These are phyloP conservation scores for Tachycineta bicolor DNA, from an alignment of 2,113 vertebrate genomes.

Conservation along the genomic window DNA sequence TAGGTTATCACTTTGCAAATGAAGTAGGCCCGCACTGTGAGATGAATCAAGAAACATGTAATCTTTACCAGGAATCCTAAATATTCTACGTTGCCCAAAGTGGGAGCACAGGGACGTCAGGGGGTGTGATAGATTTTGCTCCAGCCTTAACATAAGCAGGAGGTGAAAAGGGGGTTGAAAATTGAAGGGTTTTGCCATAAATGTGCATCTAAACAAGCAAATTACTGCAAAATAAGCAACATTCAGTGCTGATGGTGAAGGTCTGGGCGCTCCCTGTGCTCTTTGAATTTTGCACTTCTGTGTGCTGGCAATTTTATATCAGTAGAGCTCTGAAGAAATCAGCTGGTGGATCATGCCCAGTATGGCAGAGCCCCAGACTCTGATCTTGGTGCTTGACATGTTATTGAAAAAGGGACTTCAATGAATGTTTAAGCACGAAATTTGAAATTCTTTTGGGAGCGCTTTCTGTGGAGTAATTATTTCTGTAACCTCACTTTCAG, in stretches of 20 bases:
- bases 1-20: constrained; percentile 85
- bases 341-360: not conserved
- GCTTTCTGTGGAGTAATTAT: not conserved
- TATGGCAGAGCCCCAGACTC: not conserved
- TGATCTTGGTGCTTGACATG: not conserved
- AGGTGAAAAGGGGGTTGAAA: constrained; percentile 2
- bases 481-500: not conserved
- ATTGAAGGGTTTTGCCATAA: constrained; percentile 9
- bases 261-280: not conserved
- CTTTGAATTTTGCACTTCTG: not conserved
- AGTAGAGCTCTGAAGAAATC: not conserved
- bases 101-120: not conserved
- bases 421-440: not conserved
- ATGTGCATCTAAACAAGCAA: constrained; percentile 36
- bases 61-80: constrained; percentile 74
- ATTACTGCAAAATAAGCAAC: constrained; percentile 10
- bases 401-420: not conserved
- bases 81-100: constrained; percentile 51
- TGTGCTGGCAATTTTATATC: not conserved
- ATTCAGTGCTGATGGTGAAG: not conserved
- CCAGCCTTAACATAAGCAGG: constrained; percentile 2
- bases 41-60: constrained; percentile 81
- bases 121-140: not conserved
- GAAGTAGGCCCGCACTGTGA: constrained; percentile 80
- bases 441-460: not conserved